Evolutionary conservation across 2,113 vertebrate species (phyloP), one percentile per base, ranked within the genome.

Genomic region (Alexandromys fortis): DNA sequence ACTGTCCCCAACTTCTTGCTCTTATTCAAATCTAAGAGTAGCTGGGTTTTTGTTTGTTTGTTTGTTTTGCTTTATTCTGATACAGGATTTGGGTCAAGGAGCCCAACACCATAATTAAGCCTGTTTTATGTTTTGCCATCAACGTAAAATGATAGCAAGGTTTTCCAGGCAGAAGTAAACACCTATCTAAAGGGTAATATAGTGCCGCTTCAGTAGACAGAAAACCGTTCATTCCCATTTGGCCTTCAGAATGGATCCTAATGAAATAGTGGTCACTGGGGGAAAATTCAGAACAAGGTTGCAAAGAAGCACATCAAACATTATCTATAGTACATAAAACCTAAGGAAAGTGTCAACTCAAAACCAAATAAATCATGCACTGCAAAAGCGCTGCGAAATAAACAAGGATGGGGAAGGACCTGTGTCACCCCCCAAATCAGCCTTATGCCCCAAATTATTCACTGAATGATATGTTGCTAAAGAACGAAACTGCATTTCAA

Each of bases 341-440:
- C 55, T 21, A 52, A 85, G 86, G 12, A 55, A 92, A 94, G 85
- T 21, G 11, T 90, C 83, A 65, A 49, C 35, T 68, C 55, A 93
- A 94, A 95, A 52, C 14, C 24, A 73, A 89, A 72, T 30, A n/a
- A 49, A 88, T 78, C 33, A 22, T 30, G 42, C 92, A 94, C 90
- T 76, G 96, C 3, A 88, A 83, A 85, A 93, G 82, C 55, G 33
- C 0, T 82, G 11, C 47, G 94, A 95, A 97, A 90, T 52, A 88
- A 94, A 92, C 17, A 91, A 12, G 8, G 67, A 73, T 49, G 38
- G 2, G 11, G 81, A 96, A 92, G 61, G 73, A 83, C 73, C 67
- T 5, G 35, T 14, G 55, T 87, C 22, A 30, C 22, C 17, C 67
- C 42, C 67, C 33, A 79, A 67, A 61, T 88, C 70, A 72, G 21